Conservation (phyloP, 2,888 invertebrate species). For the Drosophila colorata region DNA sequence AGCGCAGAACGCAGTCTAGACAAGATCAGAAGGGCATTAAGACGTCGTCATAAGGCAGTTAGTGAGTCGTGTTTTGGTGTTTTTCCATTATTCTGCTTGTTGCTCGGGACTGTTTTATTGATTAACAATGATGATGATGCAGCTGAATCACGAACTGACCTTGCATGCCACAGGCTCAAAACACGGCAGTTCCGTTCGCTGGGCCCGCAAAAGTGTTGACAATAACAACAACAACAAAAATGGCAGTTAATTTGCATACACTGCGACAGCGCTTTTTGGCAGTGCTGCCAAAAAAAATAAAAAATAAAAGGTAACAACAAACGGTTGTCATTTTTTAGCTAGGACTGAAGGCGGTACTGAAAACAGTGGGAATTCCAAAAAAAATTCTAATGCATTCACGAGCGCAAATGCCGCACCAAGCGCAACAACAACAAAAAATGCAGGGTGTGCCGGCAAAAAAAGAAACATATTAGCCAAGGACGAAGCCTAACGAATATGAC, state of each 20-base stretch:
- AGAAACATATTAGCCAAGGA: slow-evolving; percentile 25
- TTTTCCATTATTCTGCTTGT: slow-evolving; percentile 9
- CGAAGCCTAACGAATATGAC: slow-evolving; percentile 17
- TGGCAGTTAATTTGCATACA: slow-evolving; percentile 72
- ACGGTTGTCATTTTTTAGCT: slow-evolving; percentile 17
- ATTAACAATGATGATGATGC: slow-evolving; percentile 57
- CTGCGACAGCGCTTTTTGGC: slow-evolving; percentile 46
- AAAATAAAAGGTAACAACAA: slow-evolving; percentile 2
- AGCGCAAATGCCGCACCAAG: slow-evolving; percentile 7
- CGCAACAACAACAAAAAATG: neutral
- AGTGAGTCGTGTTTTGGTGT: neutral
- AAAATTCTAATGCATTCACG: slow-evolving; percentile 25
- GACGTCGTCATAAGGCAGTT: neutral
- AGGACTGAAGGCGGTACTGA: neutral
- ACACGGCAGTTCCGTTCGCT: slow-evolving; percentile 37
- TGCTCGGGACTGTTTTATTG: slow-evolving; percentile 46
- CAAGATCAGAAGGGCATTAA: neutral
- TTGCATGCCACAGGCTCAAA: slow-evolving; percentile 49
- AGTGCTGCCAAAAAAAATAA: slow-evolving; percentile 37
- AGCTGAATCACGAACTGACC: slow-evolving; percentile 53
- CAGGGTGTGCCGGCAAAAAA: slow-evolving; percentile 22
- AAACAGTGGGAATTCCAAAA: slow-evolving; percentile 21
- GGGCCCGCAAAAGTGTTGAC: slow-evolving; percentile 52
- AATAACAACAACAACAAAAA: slow-evolving; percentile 26
- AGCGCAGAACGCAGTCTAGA: no score